Conservation (phyloP, 2,113 vertebrate genomes). For the Etia nguti region DNA sequence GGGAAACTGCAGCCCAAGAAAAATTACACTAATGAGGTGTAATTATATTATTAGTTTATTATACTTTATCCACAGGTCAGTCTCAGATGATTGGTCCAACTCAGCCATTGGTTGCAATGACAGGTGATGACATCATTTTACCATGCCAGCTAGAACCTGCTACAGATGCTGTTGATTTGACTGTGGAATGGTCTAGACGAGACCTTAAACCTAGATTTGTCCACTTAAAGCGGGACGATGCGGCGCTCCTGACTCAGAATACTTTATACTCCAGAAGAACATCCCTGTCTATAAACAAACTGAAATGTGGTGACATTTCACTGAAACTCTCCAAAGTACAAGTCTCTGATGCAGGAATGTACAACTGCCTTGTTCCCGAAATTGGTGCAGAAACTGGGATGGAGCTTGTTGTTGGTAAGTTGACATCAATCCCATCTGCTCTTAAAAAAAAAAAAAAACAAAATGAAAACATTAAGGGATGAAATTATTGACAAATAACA, state of each 20-base stretch:
- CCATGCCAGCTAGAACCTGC: neutral
- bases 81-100: neutral
- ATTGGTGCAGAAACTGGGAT: neutral
- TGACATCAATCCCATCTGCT: accelerated
- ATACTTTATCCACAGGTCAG: neutral
- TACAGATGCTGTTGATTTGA: accelerated
- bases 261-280: neutral
- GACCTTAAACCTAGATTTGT: neutral
- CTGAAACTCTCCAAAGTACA: neutral
- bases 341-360: accelerated
- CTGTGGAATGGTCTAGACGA: neutral
- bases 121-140: neutral
- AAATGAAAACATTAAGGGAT: too few relatives aligned
- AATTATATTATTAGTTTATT: accelerated
- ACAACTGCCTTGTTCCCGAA: neutral
- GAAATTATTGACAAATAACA: too few relatives aligned
- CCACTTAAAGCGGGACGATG: neutral
- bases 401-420: accelerated
- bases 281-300: accelerated
- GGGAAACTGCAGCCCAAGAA: accelerated
- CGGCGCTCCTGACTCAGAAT: accelerated
- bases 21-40: neutral
- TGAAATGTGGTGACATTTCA: neutral
- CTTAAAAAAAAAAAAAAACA: neutral
- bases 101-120: neutral